Base-by-base conservation (phyloP, 2,888 invertebrate genomes). In the Callosobruchus maculatus region DNA sequence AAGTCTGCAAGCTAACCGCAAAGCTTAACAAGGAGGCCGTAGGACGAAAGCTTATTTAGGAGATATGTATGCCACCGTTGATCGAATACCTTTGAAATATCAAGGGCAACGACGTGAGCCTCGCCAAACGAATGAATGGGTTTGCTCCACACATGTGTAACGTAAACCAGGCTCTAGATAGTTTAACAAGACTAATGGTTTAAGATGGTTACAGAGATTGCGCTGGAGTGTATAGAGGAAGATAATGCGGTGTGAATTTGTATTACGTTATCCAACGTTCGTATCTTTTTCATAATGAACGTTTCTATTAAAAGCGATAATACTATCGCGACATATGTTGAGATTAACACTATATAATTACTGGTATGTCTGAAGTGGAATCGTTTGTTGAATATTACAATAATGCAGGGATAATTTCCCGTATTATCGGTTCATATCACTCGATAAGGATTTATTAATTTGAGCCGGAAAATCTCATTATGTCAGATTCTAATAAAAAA, bases 271-370 rank as follows among this genome's bases (percentile, higher is more conserved):
- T 79, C 77, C 74, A 77, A 77, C 77, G 75, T 78, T 76, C 49
- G 75, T 75, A 77, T 77, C 74, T 74, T 73, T 76, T 71, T 73
- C 70, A 68, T 73, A 74, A 73, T 76, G 71, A 77, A 76, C 74
- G 49, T 49, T 49, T 49, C 49, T 21, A 82, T 81, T 80, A 80
- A 80, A 76, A 72, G 74, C 76, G 81, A 80, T 82, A 78, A 75
- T 80, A 81, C 80, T 79, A 79, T 74, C 76, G 77, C 80, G 80
- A 80, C 81, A 81, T 81, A 81, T 81, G 81, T 78, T 78, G 78
- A 80, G 81, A 81, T 81, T 80, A 81, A 75, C 74, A 76, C 71
- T 73, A 71, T 76, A 77, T 77, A 75, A 78, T 76, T 74, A 78
- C 76, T 74, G 70, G 75, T 76, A 71, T 74, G 73, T 75, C 74